These are phyloP conservation scores for Orchesella cincta DNA, from an alignment of 1,140 invertebrate genomes.

Conservation along the genomic window DNA sequence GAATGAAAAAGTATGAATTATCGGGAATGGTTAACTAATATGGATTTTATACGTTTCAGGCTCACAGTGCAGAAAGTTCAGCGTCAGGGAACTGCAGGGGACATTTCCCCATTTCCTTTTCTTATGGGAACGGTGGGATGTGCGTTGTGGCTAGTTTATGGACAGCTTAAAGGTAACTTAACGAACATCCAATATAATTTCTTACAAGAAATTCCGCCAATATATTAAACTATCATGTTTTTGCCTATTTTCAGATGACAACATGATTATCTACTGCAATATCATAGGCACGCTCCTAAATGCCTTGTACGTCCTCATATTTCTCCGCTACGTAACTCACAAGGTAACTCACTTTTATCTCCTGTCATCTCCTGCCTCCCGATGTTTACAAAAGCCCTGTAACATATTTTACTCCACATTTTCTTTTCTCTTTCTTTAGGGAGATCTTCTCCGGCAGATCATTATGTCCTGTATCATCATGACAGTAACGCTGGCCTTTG, in stretches of 20 bases:
- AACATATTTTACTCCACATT: not conserved
- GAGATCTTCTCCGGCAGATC: constrained; percentile 50
- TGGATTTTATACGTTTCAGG: no score
- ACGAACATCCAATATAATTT: not conserved
- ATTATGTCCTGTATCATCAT: constrained; percentile 44
- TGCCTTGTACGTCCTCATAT: constrained; percentile 65
- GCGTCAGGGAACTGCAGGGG: constrained; percentile 39
- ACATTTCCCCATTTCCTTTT: constrained; percentile 44
- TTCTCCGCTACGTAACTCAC: constrained; percentile 65
- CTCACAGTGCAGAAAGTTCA: constrained; percentile 45
- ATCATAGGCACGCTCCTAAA: constrained; percentile 67
- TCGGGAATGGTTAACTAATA: no score
- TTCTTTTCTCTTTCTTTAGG: constrained; percentile 40
- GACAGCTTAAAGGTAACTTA: constrained; percentile 40
- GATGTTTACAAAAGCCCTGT: constrained; percentile 42
- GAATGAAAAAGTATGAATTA: no score
- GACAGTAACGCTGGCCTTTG: constrained; percentile 44
- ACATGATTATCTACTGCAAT: constrained; percentile 69
- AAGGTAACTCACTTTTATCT: constrained; percentile 57
- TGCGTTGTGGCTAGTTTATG: constrained; percentile 45
- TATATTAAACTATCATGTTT: constrained; percentile 9
- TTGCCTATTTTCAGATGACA: constrained; percentile 63
- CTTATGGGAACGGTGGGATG: constrained; percentile 39
- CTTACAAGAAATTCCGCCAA: not conserved
- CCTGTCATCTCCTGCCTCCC: constrained; percentile 55